Evolutionary conservation across 2,888 invertebrate genomes (phyloP).

Genomic region (Peribatodes rhomboidaria): DNA sequence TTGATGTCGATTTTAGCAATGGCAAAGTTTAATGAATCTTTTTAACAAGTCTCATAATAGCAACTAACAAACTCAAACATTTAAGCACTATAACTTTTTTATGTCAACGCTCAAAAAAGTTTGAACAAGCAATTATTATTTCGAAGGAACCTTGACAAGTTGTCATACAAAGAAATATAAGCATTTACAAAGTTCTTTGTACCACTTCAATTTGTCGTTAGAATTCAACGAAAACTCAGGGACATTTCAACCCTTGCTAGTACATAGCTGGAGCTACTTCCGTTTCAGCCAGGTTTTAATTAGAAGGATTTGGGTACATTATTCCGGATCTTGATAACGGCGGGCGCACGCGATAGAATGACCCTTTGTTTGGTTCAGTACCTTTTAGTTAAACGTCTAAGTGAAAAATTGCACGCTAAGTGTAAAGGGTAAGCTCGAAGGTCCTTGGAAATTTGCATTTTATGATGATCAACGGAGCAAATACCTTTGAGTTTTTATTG

Average conservation of each 20-base stretch:
- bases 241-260: constrained; percentile 19
- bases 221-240: constrained; percentile 19
- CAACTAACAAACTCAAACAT: not conserved
- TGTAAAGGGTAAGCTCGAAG: constrained; percentile 55
- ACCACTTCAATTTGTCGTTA: constrained; percentile 15
- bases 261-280: constrained; percentile 46
- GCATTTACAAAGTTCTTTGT: constrained; percentile 29
- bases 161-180: constrained; percentile 31
- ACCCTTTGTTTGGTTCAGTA: constrained; percentile 64
- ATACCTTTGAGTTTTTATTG: too few relatives aligned
- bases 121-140: not conserved
- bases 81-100: not conserved
- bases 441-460: constrained; percentile 39
- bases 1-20: too few relatives aligned
- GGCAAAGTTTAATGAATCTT: too few relatives aligned
- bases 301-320: constrained; percentile 69
- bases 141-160: not conserved
- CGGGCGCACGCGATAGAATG: constrained; percentile 71
- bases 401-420: constrained; percentile 69
- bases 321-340: constrained; percentile 66
- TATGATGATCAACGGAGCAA: constrained; percentile 28
- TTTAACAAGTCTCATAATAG: too few relatives aligned
- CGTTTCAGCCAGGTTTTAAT: constrained; percentile 74
- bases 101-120: not conserved
- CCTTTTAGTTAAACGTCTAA: constrained; percentile 56